Percentiles rank a stretch among this genome's conserved stretches.
phyloP scores from a whole-genome alignment of 2,797 vertebrate species.

The Enteromius argenteus region DNA sequence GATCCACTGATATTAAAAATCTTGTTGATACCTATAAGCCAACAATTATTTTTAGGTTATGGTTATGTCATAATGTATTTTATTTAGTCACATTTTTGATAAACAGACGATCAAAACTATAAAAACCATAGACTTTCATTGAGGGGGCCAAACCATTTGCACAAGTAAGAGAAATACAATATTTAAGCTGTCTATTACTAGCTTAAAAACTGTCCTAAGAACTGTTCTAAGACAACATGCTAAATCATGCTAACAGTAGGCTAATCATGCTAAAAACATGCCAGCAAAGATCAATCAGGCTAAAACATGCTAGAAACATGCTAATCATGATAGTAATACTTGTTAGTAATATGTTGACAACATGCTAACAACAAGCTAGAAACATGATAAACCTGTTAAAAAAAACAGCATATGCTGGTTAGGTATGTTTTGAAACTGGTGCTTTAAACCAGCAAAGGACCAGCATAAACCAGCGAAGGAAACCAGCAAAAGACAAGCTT shows the following conservation, averaged over 20 bases:
- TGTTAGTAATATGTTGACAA: too few relatives aligned
- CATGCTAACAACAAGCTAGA: too few relatives aligned
- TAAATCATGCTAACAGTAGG: background rate
- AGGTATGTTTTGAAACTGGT: too few relatives aligned
- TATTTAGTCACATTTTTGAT: background rate
- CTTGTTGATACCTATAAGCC: background rate
- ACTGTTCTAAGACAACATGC: background rate
- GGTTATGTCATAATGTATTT: background rate
- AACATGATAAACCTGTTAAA: too few relatives aligned
- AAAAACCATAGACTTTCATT: background rate
- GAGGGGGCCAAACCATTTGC: background rate
- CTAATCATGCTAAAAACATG: too few relatives aligned
- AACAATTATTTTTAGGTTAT: background rate
- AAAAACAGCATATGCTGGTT: too few relatives aligned
- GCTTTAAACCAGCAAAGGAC: too few relatives aligned
- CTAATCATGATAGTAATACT: too few relatives aligned
- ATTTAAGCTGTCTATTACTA: background rate
- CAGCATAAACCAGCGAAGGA: too few relatives aligned
- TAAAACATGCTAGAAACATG: background rate
- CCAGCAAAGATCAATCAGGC: background rate
- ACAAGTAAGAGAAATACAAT: background rate
- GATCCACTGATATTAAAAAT: background rate
- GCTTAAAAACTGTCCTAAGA: background rate
- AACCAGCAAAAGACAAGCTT: too few relatives aligned
- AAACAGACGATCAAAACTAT: background rate